Evolutionary conservation across 1,140 invertebrate species (phyloP).

Genomic region (Zaprionus capensis): DNA sequence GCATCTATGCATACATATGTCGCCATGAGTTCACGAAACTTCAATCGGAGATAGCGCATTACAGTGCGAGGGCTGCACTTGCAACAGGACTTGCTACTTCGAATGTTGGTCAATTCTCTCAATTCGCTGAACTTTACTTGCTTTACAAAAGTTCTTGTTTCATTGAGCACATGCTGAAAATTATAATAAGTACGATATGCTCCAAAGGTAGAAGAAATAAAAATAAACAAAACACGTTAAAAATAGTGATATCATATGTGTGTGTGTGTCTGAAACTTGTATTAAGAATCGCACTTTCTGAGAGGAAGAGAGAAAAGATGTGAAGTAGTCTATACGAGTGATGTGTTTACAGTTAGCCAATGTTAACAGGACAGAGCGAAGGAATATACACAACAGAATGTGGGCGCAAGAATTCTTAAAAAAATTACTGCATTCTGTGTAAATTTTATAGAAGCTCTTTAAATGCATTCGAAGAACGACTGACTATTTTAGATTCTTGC

Average conservation of each 20-base stretch:
- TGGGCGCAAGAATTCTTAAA: constrained; percentile 19
- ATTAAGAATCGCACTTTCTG: constrained; percentile 56
- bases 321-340: constrained; percentile 2
- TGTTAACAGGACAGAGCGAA: constrained; percentile 3
- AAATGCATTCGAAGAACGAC: constrained; percentile 56
- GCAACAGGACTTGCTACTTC: constrained; percentile 55
- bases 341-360: constrained; percentile 11
- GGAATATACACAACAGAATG: constrained; percentile 8
- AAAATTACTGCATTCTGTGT: constrained; percentile 54
- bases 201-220: constrained; percentile 45
- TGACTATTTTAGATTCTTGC: constrained; percentile 9
- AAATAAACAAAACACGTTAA: constrained; percentile 33
- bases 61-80: constrained; percentile 46
- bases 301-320: neutral
- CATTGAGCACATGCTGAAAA: constrained; percentile 81
- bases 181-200: constrained; percentile 67
- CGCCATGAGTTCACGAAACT: constrained; percentile 54
- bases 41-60: constrained; percentile 55
- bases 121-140: constrained; percentile 41
- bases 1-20: constrained; percentile 37
- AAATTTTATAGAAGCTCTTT: constrained; percentile 47
- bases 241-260: constrained; percentile 16
- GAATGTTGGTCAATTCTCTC: constrained; percentile 27
- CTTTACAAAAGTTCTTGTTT: constrained; percentile 68
- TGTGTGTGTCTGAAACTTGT: constrained; percentile 3